Base-by-base conservation (phyloP, 2,113 vertebrate species). In the Prinia subflava region DNA sequence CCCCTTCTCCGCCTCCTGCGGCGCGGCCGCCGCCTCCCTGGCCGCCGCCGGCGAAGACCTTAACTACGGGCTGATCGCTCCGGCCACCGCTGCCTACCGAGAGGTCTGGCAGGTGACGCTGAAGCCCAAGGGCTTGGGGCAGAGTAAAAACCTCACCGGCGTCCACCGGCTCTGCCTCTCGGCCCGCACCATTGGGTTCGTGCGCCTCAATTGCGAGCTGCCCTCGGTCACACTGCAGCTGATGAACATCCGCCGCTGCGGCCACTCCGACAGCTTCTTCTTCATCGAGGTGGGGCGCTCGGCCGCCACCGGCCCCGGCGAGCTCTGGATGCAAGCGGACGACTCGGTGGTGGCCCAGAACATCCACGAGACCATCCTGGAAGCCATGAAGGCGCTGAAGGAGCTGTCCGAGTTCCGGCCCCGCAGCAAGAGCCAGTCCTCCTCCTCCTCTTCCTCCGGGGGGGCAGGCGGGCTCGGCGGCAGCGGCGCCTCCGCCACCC, bases 241-340 rank as follows among this genome's bases (percentile, higher is more conserved):
- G 65, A 99, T 99, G 99, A 99, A 99, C 83, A 99, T 99, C 78
- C 98, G 99, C 74, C 98, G 99, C 92, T 99, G 99, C 97, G 99
- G 99, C 68, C 99, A 99, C 98, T 99, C 99, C 15, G 99, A 99
- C 97, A 99, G 98, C 95, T 99, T 99, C 82, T 99, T 99, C 96
- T 99, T 99, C 97, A 99, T 99, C 30, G 99, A 99, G 96, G 99
- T 99, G 74, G 99, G 99, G 57, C 98, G 99, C 55, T 99, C 99
- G 4, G 99, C 99, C 4, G 98, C 98, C 94, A 99, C 99, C 23
- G 99, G 99, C n/a, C 99, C 99, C 18, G 99, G 99, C 13, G 99
- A 99, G 97, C 96, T 99, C 35, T 99, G 99, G 99, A 99, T 99
- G 99, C 99, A 99, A 94, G 99, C 99, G 2, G 99, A 99, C 59